Evolutionary conservation across 2,797 vertebrate genomes (phyloP), one percentile per base, ranked within the genome.

Genomic region (Pseudomugil tenellus): DNA sequence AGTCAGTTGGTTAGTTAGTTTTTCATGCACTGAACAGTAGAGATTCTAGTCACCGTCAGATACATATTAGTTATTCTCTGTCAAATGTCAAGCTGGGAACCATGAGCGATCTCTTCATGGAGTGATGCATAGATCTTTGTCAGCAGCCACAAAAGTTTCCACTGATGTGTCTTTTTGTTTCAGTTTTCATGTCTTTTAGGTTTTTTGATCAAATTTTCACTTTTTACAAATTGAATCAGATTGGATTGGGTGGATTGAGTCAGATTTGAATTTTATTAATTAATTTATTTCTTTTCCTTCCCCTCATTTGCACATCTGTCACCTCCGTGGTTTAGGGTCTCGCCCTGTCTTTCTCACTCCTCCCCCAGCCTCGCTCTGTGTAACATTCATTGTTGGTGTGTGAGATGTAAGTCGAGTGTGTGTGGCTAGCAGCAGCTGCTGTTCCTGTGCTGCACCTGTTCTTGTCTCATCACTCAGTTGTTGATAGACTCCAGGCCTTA

Each of bases 401-500:
- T 14, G 60, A 54, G 51, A 28, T 37, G 76, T 73, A 67, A 64
- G 76, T 72, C 63, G 70, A 69, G 32, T 71, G 67, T 43, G 76
- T 72, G 74, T 58, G 72, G 79, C 65, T 83, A 72, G 72, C 74
- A 77, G 89, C 93, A 92, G 93, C 92, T 94, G 93, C 88, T 64
- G 72, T 77, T 84, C 64, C 77, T 65, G 61, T 1, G 39, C 84
- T 87, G 93, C 93, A 94, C 93, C 93, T 95, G 94, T 92, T 92
- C 85, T 61, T 78, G 76, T 90, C 85, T 93, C 91, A 93, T 94
- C 92, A 91, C 60, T 67, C 79, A 72, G 70, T 76, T 85, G 90
- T 77, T 93, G 93, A 94, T 70, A 66, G 91, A 92, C 77, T 72
- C 74, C 83, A 86, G 80, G 85, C 92, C 90, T 86, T 91, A 92